phyloP scores from a whole-genome alignment of 2,113 vertebrate genomes.

The Oryzias woworae region DNA sequence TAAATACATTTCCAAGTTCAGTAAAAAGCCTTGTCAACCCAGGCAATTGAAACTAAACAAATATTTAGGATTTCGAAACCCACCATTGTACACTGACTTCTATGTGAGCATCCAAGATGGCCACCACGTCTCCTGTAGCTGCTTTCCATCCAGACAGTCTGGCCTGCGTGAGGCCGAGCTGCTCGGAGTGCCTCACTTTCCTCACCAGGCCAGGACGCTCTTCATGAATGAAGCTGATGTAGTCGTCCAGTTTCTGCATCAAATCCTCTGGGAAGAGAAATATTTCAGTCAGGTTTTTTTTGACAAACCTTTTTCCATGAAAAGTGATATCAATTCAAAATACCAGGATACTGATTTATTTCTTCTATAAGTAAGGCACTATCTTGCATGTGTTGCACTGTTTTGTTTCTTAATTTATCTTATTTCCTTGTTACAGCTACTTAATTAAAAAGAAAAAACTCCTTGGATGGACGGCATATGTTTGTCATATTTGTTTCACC shows the following conservation, averaged over 20 bases:
- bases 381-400: too few relatives aligned
- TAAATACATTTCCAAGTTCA: background rate
- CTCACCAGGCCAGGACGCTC: slow-evolving; percentile 58
- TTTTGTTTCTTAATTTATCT: too few relatives aligned
- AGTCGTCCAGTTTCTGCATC: slow-evolving; percentile 56
- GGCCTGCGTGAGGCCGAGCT: slow-evolving; percentile 77
- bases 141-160: slow-evolving; percentile 73
- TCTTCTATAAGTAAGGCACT: too few relatives aligned
- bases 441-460: too few relatives aligned
- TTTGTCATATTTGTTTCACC: too few relatives aligned
- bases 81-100: slow-evolving; percentile 79
- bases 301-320: too few relatives aligned
- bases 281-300: background rate
- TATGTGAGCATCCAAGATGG: slow-evolving; percentile 81
- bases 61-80: background rate
- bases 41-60: too few relatives aligned
- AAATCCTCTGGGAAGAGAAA: slow-evolving; percentile 61
- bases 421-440: too few relatives aligned
- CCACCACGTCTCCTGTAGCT: slow-evolving; percentile 76
- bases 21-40: too few relatives aligned
- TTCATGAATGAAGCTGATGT: slow-evolving; percentile 53
- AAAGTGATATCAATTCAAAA: too few relatives aligned
- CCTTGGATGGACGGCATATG: too few relatives aligned
- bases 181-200: slow-evolving; percentile 64
- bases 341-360: too few relatives aligned